A percentile compares a stretch with the other conserved stretches of the same genome.
Evolutionary conservation across 2,113 vertebrate genomes (phyloP).

Genomic region (Setophaga kirtlandii): DNA sequence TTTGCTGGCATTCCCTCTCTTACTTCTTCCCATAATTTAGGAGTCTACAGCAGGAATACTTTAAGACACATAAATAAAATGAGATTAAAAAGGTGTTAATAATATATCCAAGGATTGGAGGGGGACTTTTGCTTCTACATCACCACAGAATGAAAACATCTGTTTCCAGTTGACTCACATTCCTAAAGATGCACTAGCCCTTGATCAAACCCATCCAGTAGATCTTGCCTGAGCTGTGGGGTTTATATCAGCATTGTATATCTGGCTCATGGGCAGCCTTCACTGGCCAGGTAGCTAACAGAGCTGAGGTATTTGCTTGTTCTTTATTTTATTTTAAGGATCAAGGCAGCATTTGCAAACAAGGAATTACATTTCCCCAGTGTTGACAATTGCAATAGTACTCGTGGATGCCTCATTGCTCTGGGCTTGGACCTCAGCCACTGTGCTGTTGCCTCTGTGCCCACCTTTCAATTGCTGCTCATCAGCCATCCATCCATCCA

Average conservation of each 20-base stretch:
- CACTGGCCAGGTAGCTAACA: not conserved
- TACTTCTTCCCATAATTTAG: not conserved
- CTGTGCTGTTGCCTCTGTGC: not conserved
- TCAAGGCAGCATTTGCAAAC: not conserved
- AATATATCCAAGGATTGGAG: not conserved
- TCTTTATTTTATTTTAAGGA: not conserved
- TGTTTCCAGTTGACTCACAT: not conserved
- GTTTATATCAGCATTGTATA: not conserved
- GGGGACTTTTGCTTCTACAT: not conserved
- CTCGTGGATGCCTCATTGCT: not conserved
- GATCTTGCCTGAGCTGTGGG: not conserved
- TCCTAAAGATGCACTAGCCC: not conserved
- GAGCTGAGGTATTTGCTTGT: not conserved
- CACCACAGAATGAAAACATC: not conserved
- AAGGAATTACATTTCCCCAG: not conserved
- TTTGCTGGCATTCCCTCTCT: not conserved
- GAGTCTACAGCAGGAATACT: not conserved
- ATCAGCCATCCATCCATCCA: not conserved
- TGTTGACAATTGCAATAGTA: not conserved
- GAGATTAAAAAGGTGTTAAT: not conserved
- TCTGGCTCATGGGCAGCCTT: not conserved
- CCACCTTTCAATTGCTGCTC: not conserved
- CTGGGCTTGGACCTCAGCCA: not conserved
- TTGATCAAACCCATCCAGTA: constrained; percentile 4
- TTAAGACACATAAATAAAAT: not conserved